Base-by-base conservation (phyloP, 2,113 vertebrate genomes). In the Rhadina sibilatrix region DNA sequence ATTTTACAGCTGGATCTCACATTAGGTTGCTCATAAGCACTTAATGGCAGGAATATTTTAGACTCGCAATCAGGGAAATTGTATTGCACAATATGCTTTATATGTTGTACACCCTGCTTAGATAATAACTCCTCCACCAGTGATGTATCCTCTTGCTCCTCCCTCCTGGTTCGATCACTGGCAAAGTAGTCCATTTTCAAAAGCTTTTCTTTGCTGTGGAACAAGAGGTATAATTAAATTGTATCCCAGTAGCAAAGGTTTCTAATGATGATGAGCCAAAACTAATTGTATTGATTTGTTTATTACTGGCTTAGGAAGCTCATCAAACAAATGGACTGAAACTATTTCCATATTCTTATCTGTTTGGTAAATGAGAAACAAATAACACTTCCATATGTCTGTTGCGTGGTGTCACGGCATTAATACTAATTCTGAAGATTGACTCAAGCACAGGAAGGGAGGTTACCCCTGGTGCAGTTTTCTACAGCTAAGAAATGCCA, bases 281-380 rank as follows among this genome's bases (percentile, higher is more conserved):
- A 97, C 98, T 98, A 98, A 98, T 98, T 98, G 98, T 98, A 98
- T 98, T 98, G 98, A 98, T 98, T 98, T 98, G 98, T 98, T 98
- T 98, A 97, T 97, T 96, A 97, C 97, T 63, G 86, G 96, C 97
- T 98, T 98, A 98, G 98, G 97, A 98, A 98, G 96, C 97, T 97
- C 97, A 98, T 98, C 98, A 98, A 98, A 97, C 97, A 98, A 98
- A 98, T 98, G 98, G 97, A 97, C 98, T 98, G 98, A 97, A 98
- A 98, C 98, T 97, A 95, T 98, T 98, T 98, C 98, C 98, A 98
- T 98, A 98, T 98, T 98, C 97, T 98, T 98, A 98, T 98, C 97
- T 98, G 96, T 96, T 96, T 97, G 83, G 97, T 97, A 98, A 98
- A 98, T 97, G 98, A 97, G 97, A 97, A 98, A 95, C 96, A 97